Evolutionary conservation across 2,113 vertebrate genomes (phyloP), one percentile per base, ranked within the genome.

Genomic region (Elaphurus davidianus): DNA sequence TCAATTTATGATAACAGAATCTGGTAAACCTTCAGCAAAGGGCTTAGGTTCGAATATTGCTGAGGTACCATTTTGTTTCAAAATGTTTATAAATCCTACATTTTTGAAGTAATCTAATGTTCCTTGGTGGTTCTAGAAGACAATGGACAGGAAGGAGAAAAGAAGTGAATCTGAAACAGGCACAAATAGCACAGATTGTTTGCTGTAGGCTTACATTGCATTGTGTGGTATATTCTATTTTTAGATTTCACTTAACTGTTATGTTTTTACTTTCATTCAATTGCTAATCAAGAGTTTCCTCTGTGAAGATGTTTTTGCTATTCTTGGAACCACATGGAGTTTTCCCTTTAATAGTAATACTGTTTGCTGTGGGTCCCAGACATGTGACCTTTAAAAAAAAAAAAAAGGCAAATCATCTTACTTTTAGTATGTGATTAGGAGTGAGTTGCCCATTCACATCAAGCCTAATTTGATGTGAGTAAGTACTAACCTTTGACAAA

Each of bases 271-370:
- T 95, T 94, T 96, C 87, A 87, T 97, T 98, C 95, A 97, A 13
- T 97, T 97, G 33, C 30, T 97, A 98, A 98, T 97, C 89, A 96
- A 94, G 95, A 96, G 47, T 93, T 97, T 98, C 93, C 92, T 98
- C 67, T 91, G n/a, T 91, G 95, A 96, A 98, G 85, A 96, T 97
- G 45, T 93, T 97, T 98, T 97, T 96, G 76, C 91, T 91, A 84
- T 98, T 97, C 91, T 96, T 96, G 89, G 91, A 98, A 85, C 82
- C 59, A 59, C 50, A 74, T 67, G 33, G 78, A 97, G 87, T 92
- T 98, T 97, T 97, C 74, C 52, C 71, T 97, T 97, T 96, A 98
- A 93, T 98, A 97, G 82, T 94, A 91, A 78, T 97, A 78, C 94
- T 97, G 81, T 97, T 94, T 90, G 57, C 90, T 96, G 82, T 96